Evolutionary conservation across 92 coral and sea anemone species (phyloP).

Genomic region (Porites cylindrica): DNA sequence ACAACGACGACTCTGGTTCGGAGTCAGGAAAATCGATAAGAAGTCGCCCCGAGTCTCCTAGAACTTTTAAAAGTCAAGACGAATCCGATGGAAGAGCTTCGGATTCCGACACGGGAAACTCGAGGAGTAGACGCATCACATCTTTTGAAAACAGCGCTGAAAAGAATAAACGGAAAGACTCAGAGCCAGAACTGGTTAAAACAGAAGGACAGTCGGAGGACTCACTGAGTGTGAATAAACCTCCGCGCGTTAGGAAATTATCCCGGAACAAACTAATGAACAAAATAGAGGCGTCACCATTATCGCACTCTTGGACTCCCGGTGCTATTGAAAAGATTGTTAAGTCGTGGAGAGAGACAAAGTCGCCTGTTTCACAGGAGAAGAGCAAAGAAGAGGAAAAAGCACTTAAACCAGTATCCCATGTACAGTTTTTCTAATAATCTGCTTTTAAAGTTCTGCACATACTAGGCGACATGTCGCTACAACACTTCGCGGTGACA

Average conservation of each 20-base stretch:
- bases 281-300: conserved; percentile 40
- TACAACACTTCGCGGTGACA: not conserved
- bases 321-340: conserved; percentile 87
- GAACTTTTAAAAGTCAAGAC: not conserved
- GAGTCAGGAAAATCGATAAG: conserved; percentile 25
- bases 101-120: conserved; percentile 27
- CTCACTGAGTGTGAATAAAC: conserved; percentile 1
- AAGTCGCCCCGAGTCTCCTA: not conserved
- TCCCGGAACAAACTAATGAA: conserved; percentile 37
- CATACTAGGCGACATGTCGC: not conserved
- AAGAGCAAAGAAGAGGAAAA: conserved; percentile 11
- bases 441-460: not conserved
- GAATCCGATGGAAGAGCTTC: conserved; percentile 38
- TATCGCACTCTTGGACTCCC: conserved; percentile 87
- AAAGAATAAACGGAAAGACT: not conserved
- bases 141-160: conserved; percentile 4
- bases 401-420: conserved; percentile 18
- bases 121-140: conserved; percentile 1
- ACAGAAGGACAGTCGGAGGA: conserved; percentile 17
- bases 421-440: conserved; percentile 35
- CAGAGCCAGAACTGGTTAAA: not conserved
- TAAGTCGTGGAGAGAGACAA: conserved; percentile 86
- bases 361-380: conserved; percentile 18
- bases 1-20: conserved; percentile 35
- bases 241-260: conserved; percentile 39